Evolutionary conservation across 2,888 invertebrate species (phyloP), one percentile per base, ranked within the genome.

Genomic region (Patella pellucida): DNA sequence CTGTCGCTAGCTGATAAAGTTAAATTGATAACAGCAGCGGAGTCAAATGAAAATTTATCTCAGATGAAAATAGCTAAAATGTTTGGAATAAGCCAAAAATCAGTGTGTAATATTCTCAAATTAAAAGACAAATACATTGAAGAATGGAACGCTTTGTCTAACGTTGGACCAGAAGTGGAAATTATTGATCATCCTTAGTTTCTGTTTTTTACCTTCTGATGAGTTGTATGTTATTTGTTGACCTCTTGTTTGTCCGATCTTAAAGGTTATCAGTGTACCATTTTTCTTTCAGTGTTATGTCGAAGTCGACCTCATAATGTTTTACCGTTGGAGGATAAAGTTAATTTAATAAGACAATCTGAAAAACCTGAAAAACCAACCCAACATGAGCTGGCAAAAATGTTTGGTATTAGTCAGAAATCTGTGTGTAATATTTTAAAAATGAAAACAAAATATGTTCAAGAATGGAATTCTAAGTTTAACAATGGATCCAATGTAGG

Each of bases 371-470:
- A 23, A 14, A 62, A 62, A 62, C 23, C 62, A 12, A 23, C 62
- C 14, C 62, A 62, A 23, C 11, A 12, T 23, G 23, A 62, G 23
- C 19, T 62, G 19, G 62, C 62, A 1, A 23, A 62, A 23, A 62
- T 23, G 23, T 62, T 62, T 62, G 62, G 62, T 62, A 62, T 62
- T 23, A 62, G 62, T 62, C 62, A 62, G 23, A 62, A 23, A 23
- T 23, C 62, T 12, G 62, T 62, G 19, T 62, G 62, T 62, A 62
- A 62, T 62, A 62, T 62, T 62, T 62, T 62, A 23, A 62, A 62
- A 62, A 62, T 62, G 62, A 62, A 62, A 62, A 23, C 11, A 9
- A 62, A 62, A 62, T 23, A 23, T 62, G 19, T 62, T 12, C 23
- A 62, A 11, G 62, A 62, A 23, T 62, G 62, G 62, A 62, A 41